A percentile compares a stretch with the other conserved stretches of the same genome.
Evolutionary conservation across 2,113 vertebrate genomes (phyloP).

Genomic region (Odontesthes bonariensis): DNA sequence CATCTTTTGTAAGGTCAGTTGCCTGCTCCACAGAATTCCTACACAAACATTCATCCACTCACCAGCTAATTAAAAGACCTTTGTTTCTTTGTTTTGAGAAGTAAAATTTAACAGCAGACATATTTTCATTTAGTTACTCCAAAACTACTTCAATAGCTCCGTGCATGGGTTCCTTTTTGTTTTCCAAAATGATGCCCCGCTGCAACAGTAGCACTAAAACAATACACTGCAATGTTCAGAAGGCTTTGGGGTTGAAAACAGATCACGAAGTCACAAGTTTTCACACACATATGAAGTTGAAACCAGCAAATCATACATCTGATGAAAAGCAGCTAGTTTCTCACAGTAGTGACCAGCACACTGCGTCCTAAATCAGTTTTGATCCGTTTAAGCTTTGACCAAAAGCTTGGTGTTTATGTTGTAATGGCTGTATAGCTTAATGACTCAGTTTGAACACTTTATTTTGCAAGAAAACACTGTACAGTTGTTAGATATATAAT

Average conservation of each 20-base stretch:
- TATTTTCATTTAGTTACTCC: slow-evolving; percentile 57
- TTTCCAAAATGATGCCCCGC: slow-evolving; percentile 46
- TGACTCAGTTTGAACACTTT: slow-evolving; percentile 53
- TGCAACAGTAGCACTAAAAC: slow-evolving; percentile 74
- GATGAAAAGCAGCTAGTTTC: slow-evolving; percentile 58
- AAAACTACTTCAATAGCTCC: slow-evolving; percentile 67
- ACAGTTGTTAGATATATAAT: slow-evolving; percentile 70
- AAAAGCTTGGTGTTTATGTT: slow-evolving; percentile 38
- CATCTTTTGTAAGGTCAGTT: slow-evolving; percentile 65
- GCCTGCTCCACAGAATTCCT: slow-evolving; percentile 52
- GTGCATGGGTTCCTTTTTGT: slow-evolving; percentile 64
- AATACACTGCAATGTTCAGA: slow-evolving; percentile 71
- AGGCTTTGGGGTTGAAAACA: slow-evolving; percentile 64
- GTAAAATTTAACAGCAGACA: slow-evolving; percentile 68
- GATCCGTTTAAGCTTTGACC: slow-evolving; percentile 54
- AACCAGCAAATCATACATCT: slow-evolving; percentile 55
- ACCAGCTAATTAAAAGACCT: slow-evolving; percentile 57
- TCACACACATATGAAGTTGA: slow-evolving; percentile 65
- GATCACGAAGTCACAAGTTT: slow-evolving; percentile 71
- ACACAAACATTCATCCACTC: slow-evolving; percentile 59
- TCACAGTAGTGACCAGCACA: slow-evolving; percentile 80
- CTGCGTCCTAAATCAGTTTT: slow-evolving; percentile 49
- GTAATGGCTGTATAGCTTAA: slow-evolving; percentile 52
- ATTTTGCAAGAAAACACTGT: slow-evolving; percentile 72
- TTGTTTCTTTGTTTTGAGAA: slow-evolving; percentile 59